Conservation (phyloP, 2,888 invertebrate genomes). For the Phymatocera aterrima region DNA sequence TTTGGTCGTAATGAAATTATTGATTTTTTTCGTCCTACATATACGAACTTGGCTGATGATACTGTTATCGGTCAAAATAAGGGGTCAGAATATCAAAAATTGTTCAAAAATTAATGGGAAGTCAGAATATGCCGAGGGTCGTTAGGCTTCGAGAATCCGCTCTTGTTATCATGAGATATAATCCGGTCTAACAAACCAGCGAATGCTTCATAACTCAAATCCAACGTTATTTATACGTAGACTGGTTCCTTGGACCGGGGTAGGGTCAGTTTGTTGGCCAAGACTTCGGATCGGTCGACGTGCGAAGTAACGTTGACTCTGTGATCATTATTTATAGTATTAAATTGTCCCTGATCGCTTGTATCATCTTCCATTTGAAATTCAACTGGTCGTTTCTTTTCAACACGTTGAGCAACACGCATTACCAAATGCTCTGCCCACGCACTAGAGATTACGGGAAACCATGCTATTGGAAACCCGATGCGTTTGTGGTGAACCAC, state of each 20-base stretch:
- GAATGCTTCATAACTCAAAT: slow-evolving; percentile 55
- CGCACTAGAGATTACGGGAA: neutral
- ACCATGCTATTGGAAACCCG: slow-evolving; percentile 21
- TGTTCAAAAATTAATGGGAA: slow-evolving; percentile 24
- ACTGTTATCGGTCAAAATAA: neutral
- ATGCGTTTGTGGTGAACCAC: slow-evolving; percentile 15
- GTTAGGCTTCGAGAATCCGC: slow-evolving; percentile 42
- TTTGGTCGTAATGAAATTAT: neutral
- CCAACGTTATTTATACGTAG: slow-evolving; percentile 58
- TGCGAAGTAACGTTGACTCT: slow-evolving; percentile 48
- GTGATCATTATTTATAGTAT: slow-evolving; percentile 66
- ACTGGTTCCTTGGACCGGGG: slow-evolving; percentile 50
- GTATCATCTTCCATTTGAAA: slow-evolving; percentile 29
- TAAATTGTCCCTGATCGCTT: slow-evolving; percentile 51
- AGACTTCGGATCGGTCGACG: slow-evolving; percentile 10
- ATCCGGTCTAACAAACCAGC: slow-evolving; percentile 58
- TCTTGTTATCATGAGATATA: slow-evolving; percentile 55
- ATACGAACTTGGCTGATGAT: neutral
- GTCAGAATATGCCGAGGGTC: slow-evolving; percentile 27
- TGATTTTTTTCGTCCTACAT: neutral
- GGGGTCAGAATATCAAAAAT: slow-evolving; percentile 4
- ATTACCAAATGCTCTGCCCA: slow-evolving; percentile 18
- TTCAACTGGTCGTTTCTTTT: slow-evolving; percentile 11
- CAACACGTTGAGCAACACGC: slow-evolving; percentile 22
- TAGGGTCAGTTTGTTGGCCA: slow-evolving; percentile 7